These are phyloP conservation scores for Bombus polaris DNA, from an alignment of 1,140 invertebrate genomes.

Conservation along the genomic window DNA sequence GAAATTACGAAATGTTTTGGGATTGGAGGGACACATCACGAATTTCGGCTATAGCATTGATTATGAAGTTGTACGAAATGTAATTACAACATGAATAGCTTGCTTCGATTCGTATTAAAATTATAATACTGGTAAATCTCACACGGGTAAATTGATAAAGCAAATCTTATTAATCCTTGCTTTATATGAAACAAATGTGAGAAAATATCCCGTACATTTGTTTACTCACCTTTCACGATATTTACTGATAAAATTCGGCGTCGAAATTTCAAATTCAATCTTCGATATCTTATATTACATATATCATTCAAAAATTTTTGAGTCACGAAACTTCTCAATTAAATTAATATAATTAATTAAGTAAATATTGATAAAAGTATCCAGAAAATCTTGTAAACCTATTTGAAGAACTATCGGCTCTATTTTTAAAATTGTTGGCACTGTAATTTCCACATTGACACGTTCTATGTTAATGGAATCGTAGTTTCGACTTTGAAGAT, in stretches of 20 bases:
- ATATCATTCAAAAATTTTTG: accelerated
- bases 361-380: background rate
- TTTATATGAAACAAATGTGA: background rate
- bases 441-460: background rate
- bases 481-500: background rate
- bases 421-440: background rate
- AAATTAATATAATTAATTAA: background rate
- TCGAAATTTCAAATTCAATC: background rate
- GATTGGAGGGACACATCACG: background rate
- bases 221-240: background rate
- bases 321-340: background rate
- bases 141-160: background rate
- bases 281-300: background rate
- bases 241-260: background rate
- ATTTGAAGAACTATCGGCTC: background rate
- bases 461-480: background rate
- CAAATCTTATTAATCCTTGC: conserved; percentile 5
- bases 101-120: conserved; percentile 16
- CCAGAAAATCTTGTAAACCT: background rate
- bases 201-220: background rate
- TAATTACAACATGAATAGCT: background rate
- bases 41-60: background rate
- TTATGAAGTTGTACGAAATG: background rate
- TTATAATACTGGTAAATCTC: background rate
- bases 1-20: conserved; percentile 13